Evolutionary conservation across 2,888 invertebrate species (phyloP), one percentile per base, ranked within the genome.

Genomic region (Apamea sordens): DNA sequence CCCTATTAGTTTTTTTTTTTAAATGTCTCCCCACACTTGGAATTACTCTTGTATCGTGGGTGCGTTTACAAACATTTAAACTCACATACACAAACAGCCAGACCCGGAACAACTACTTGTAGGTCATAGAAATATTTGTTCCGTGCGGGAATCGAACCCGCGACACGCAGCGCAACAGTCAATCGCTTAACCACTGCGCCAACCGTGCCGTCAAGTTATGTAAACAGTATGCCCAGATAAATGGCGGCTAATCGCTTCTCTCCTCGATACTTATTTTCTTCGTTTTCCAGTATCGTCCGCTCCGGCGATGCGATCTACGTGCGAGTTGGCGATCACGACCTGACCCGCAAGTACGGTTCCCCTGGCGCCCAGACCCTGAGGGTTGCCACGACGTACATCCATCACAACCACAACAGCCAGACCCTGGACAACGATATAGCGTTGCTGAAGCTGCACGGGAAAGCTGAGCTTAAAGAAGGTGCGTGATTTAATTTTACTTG

Each of bases 361-460:
- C 98, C 99, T 0, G 99, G 99, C 18, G 99, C 99, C 0, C 99
- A 99, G 95, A 99, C 99, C 0, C 96, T 99, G 36, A 97, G 99
- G 28, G 99, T 99, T 3, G 98, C 99, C 76, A 99, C 99, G 75
- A 99, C 99, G 0, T 99, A 99, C 94, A 99, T 99, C 83, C 99
- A 99, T 92, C 99, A 99, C 95, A 99, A 99, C 96, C 99, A 99
- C 97, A 99, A 99, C 95, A 98, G 99, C 89, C 99, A 99, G 95
- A 99, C 99, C 1, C 95, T 99, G 87, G 99, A 99, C 93, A 99
- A 99, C 91, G 99, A 99, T 91, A 99, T 99, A 85, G 99, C 99
- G 1, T 94, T 99, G 82, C 97, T 99, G 21, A 99, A 99, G 93
- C 97, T 99, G 41, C 98, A 98, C 85, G 98, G 99, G 0, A 99